Percentiles rank a stretch among this genome's conserved stretches.
Evolutionary conservation across 2,113 vertebrate species (phyloP).

Genomic region (Poeciliopsis retropinna): DNA sequence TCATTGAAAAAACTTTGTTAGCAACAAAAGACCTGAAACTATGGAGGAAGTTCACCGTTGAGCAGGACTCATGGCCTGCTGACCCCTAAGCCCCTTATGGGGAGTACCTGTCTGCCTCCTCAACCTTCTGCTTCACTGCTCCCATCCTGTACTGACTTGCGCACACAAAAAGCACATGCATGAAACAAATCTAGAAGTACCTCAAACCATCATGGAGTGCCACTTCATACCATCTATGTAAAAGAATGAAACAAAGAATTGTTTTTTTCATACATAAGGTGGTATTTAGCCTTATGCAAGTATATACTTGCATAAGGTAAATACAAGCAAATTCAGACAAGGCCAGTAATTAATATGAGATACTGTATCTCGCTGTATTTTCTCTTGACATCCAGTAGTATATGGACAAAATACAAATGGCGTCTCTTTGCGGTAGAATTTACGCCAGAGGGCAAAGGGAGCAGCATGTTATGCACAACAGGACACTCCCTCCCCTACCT

Average conservation of each 20-base stretch:
- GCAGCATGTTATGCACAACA: conserved; percentile 51
- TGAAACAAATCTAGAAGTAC: conserved; percentile 22
- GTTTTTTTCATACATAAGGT: not conserved
- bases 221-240: conserved; percentile 24
- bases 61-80: conserved; percentile 78
- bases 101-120: conserved; percentile 74
- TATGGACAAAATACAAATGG: conserved; percentile 88
- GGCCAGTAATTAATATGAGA: conserved; percentile 2
- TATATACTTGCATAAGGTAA: conserved; percentile 20
- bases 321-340: conserved; percentile 8
- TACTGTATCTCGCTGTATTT: conserved; percentile 12
- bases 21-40: not conserved
- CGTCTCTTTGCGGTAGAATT: conserved; percentile 82
- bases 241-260: conserved; percentile 34
- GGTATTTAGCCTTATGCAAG: not conserved
- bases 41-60: not conserved
- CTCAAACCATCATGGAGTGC: conserved; percentile 31
- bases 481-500: conserved; percentile 46
- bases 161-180: conserved; percentile 18
- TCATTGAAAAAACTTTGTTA: not conserved
- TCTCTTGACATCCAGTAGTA: conserved; percentile 51
- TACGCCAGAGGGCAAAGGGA: conserved; percentile 72
- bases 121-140: conserved; percentile 77
- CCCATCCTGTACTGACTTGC: conserved; percentile 71
- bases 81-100: conserved; percentile 75